Conservation (phyloP, 2,797 vertebrate species). For the Sebastiscus albofasciatus region DNA sequence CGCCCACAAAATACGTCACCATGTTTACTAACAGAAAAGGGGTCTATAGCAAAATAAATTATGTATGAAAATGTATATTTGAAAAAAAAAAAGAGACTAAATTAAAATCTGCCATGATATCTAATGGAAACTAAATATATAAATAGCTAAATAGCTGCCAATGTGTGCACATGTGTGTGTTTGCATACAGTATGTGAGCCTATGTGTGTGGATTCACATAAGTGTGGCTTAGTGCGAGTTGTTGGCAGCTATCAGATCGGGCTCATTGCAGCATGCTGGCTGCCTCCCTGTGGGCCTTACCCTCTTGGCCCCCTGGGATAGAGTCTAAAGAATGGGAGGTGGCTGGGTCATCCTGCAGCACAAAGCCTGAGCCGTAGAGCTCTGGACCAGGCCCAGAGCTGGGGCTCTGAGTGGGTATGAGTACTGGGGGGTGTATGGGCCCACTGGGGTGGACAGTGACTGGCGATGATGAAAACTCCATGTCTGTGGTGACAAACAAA, state of each 20-base stretch:
- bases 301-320: slow-evolving; percentile 96
- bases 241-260: slow-evolving; percentile 83
- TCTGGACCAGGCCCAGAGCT: slow-evolving; percentile 84
- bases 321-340: slow-evolving; percentile 96
- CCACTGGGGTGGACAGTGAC: slow-evolving; percentile 94
- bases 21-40: too few species aligned
- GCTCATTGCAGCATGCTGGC: slow-evolving; percentile 88
- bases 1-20: too few species aligned
- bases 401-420: slow-evolving; percentile 95
- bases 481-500: slow-evolving; percentile 99
- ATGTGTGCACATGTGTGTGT: slow-evolving; percentile 29
- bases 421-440: slow-evolving; percentile 94
- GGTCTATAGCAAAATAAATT: slow-evolving; percentile 33
- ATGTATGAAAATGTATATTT: slow-evolving; percentile 25
- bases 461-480: slow-evolving; percentile 94
- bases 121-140: slow-evolving; percentile 80
- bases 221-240: slow-evolving; percentile 22
- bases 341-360: slow-evolving; percentile 95
- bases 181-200: slow-evolving; percentile 21
- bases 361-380: slow-evolving; percentile 97
- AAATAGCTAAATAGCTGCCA: slow-evolving; percentile 72
- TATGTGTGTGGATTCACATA: slow-evolving; percentile 42
- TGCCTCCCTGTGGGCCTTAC: slow-evolving; percentile 94
- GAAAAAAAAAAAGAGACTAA: slow-evolving; percentile 67
- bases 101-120: slow-evolving; percentile 75